Evolutionary conservation across 2,113 vertebrate genomes (phyloP).

Genomic region (Elaphurus davidianus): DNA sequence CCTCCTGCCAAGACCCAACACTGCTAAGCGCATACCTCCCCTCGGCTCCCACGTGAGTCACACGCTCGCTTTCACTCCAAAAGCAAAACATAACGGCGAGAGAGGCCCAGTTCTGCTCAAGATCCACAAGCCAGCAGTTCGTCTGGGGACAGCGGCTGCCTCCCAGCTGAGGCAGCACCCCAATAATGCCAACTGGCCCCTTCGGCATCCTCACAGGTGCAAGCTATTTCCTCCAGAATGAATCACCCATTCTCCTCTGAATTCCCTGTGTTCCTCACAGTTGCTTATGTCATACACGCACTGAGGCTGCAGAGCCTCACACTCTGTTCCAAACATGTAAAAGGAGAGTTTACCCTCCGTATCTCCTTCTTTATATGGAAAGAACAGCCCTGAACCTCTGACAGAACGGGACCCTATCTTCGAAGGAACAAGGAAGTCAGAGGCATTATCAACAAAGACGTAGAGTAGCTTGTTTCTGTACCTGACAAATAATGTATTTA

Average conservation of each 20-base stretch:
- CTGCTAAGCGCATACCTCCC: constrained; percentile 40
- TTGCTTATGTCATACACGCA: constrained; percentile 5
- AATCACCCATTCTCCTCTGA: background rate
- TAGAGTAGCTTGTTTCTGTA: background rate
- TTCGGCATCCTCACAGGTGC: constrained; percentile 47
- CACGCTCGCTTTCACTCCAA: constrained; percentile 64
- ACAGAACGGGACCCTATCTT: background rate
- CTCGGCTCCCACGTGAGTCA: constrained; percentile 53
- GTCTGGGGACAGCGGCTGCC: constrained; percentile 51
- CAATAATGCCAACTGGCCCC: constrained; percentile 59
- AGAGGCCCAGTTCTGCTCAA: constrained; percentile 19
- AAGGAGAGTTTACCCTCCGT: background rate
- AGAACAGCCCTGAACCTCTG: background rate
- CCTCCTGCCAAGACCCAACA: constrained; percentile 47
- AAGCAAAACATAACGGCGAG: constrained; percentile 57
- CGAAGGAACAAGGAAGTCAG: background rate
- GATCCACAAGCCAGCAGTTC: constrained; percentile 43
- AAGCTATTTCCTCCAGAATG: constrained; percentile 62
- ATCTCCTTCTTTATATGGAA: background rate
- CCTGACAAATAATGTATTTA: background rate
- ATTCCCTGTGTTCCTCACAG: background rate
- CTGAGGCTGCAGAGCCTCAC: background rate
- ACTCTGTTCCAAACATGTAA: constrained; percentile 12
- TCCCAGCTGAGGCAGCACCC: constrained; percentile 62
- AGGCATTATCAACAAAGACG: background rate